Base-by-base conservation (phyloP, 2,888 invertebrate species). In the Actias luna region DNA sequence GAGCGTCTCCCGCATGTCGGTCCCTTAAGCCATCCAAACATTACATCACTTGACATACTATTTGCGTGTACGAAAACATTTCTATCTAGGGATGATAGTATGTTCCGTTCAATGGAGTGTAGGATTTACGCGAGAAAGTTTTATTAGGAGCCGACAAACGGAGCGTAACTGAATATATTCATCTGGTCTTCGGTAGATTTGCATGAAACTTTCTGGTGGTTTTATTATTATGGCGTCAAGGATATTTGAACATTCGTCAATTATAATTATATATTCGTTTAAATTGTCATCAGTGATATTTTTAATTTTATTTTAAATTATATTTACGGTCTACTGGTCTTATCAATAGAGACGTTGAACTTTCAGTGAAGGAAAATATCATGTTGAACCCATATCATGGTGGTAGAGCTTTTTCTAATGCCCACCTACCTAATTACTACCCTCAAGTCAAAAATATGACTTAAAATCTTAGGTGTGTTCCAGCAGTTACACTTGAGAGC, bases 91-190 rank as follows among this genome's bases (percentile, higher is more conserved):
- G 67, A 69, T 50, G 25, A 25, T 67, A 67, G 65, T 64, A 66
- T 61, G 70, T 67, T 64, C 58, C 66, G 74, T 71, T 71, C 80
- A 80, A 81, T 82, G 74, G 72, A 67, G 66, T 75, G 78, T 68
- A 63, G 75, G 79, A 78, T 78, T 82, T 75, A 72, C 64, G 71
- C 63, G 74, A 76, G 72, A 72, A 77, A 79, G 73, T 84, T 83
- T 80, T 81, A 79, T 82, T 78, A 69, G 71, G 70, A 74, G 59
- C 67, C 61, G 67, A 70, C 77, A 77, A 78, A 78, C 72, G 73
- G 73, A 69, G 66, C 69, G 70, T 63, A 63, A 60, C 63, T 65
- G 63, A 70, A 74, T 70, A 70, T 71, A 69, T 72, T 69, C 69
- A 65, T 70, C 65, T 64, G 46, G 63, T 64, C 35, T 65, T 61